Percentiles rank a stretch among this genome's conserved stretches.
phyloP scores from a whole-genome alignment of 30 jellyfish, hydroid and myxozoan genomes.

The Cassiopea andromeda region DNA sequence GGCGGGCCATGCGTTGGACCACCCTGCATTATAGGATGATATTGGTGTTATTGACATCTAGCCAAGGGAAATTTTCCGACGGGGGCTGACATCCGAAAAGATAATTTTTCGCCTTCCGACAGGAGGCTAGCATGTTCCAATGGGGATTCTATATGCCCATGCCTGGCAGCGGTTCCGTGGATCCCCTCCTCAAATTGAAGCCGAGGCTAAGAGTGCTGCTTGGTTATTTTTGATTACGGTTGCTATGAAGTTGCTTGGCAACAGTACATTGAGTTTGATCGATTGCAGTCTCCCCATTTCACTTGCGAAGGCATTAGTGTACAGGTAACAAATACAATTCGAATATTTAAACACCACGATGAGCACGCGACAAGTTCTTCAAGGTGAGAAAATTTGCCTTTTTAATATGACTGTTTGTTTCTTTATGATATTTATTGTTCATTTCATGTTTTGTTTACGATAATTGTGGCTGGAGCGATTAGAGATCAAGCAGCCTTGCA shows the following conservation, averaged over 20 bases:
- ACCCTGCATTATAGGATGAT: too few relatives aligned
- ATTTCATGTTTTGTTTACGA: not conserved
- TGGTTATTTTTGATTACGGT: constrained; percentile 30
- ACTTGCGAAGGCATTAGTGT: not conserved
- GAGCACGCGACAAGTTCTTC: constrained; percentile 82
- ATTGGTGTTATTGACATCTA: too few relatives aligned
- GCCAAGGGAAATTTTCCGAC: too few relatives aligned
- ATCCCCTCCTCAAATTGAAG: not conserved
- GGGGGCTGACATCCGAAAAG: too few relatives aligned
- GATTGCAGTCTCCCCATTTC: not conserved
- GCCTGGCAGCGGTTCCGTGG: not conserved
- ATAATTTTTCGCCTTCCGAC: too few relatives aligned
- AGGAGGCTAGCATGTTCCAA: too few relatives aligned
- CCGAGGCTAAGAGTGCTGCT: not conserved
- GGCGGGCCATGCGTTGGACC: too few relatives aligned
- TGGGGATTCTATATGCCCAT: too few relatives aligned
- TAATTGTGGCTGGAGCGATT: not conserved
- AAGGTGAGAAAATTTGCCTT: constrained; percentile 44
- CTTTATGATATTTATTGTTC: not conserved
- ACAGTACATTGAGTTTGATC: constrained; percentile 50
- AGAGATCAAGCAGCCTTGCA: not conserved
- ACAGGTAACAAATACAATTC: not conserved
- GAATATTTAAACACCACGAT: constrained; percentile 2
- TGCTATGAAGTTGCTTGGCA: constrained; percentile 65
- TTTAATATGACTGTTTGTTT: not conserved